Conservation (phyloP, 2,888 invertebrate species). For the Gisinianus flammeolus region DNA sequence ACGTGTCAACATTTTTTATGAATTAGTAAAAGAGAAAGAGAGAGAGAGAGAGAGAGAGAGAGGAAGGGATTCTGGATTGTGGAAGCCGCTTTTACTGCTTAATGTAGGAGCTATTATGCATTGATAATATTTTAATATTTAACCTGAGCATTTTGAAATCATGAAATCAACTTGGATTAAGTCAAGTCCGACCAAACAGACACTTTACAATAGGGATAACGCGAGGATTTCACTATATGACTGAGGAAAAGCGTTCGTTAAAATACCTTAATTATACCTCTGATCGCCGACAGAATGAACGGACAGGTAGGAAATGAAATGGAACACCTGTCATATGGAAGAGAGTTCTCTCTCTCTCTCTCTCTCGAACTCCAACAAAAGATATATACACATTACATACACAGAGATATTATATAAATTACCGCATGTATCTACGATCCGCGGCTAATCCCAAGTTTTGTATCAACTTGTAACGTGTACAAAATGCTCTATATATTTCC, state of each 20-base stretch:
- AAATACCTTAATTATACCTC: slow-evolving; percentile 35
- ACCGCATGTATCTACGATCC: neutral
- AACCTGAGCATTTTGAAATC: no score
- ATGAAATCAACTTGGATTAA: no score
- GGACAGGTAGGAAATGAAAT: slow-evolving; percentile 49
- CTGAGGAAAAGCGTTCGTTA: slow-evolving; percentile 32
- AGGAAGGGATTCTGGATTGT: no score
- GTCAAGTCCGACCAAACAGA: slow-evolving; percentile 13
- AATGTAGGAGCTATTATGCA: no score
- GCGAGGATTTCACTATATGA: neutral
- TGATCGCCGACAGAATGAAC: slow-evolving; percentile 8
- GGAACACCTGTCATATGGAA: slow-evolving; percentile 52
- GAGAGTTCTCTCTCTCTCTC: neutral
- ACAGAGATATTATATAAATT: neutral
- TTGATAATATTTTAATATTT: no score
- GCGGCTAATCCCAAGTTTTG: neutral
- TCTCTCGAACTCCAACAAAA: neutral
- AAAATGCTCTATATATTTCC: no score
- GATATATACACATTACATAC: neutral
- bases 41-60: no score
- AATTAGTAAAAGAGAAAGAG: no score
- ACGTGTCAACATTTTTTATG: no score
- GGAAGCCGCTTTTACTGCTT: no score
- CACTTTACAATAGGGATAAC: neutral
- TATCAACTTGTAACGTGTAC: no score